phyloP scores from a whole-genome alignment of 2,888 invertebrate genomes.

The Xestobium rufovillosum region DNA sequence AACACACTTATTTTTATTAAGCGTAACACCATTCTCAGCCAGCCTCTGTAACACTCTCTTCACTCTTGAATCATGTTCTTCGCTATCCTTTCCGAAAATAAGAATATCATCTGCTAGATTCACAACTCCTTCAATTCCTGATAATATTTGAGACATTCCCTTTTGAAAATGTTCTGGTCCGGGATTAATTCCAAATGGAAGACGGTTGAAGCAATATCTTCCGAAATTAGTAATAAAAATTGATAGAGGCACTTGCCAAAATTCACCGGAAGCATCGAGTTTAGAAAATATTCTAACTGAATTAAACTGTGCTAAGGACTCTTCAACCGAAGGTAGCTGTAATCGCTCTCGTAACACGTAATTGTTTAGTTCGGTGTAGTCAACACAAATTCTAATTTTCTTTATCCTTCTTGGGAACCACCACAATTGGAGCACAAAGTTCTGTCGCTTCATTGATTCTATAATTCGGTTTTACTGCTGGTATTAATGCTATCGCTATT shows the following conservation, averaged over 20 bases:
- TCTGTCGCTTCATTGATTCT: slow-evolving; percentile 29
- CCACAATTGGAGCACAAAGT: slow-evolving; percentile 36
- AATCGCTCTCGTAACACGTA: slow-evolving; percentile 20
- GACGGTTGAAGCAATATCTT: slow-evolving; percentile 6
- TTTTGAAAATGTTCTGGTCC: slow-evolving; percentile 6
- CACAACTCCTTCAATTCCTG: not conserved
- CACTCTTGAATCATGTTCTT: slow-evolving; percentile 1
- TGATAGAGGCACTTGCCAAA: slow-evolving; percentile 24
- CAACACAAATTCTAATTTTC: slow-evolving; percentile 27
- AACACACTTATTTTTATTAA: slow-evolving; percentile 26
- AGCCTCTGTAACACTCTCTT: not conserved
- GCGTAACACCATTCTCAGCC: slow-evolving; percentile 18
- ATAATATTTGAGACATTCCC: slow-evolving; percentile 7
- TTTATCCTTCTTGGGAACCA: slow-evolving; percentile 26
- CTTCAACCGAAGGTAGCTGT: slow-evolving; percentile 22
- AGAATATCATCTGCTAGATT: not conserved
- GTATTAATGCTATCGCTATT: slow-evolving; percentile 29
- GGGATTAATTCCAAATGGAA: slow-evolving; percentile 8
- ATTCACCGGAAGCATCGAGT: slow-evolving; percentile 25
- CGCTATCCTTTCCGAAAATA: not conserved
- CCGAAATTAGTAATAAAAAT: slow-evolving; percentile 18
- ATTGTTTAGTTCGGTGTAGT: slow-evolving; percentile 28
- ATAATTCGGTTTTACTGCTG: slow-evolving; percentile 31
- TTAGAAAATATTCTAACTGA: slow-evolving; percentile 22
- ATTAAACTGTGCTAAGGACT: slow-evolving; percentile 22